Percentiles rank a stretch among this genome's conserved stretches.
These are phyloP conservation scores for Carcharodon carcharias DNA, from an alignment of 2,797 vertebrate species.

Conservation along the genomic window DNA sequence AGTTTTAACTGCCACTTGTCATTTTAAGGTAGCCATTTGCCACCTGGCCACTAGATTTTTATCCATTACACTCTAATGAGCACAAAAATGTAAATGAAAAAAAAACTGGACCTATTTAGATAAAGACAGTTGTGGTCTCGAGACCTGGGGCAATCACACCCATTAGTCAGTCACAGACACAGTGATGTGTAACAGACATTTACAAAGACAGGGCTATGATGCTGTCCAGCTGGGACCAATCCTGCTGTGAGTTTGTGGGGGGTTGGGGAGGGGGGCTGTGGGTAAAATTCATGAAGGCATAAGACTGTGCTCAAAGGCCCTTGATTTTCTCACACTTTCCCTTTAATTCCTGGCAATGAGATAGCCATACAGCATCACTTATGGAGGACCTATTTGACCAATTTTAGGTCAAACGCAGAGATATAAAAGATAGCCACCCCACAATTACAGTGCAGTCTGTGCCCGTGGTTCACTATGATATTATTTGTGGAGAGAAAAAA, in stretches of 20 bases:
- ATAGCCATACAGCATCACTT: background rate
- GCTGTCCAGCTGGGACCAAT: slow-evolving; percentile 35
- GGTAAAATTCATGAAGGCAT: slow-evolving; percentile 24
- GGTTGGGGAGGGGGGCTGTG: background rate
- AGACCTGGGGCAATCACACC: slow-evolving; percentile 32
- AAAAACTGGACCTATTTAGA: slow-evolving; percentile 33
- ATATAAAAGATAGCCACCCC: background rate
- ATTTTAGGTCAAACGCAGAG: slow-evolving; percentile 11
- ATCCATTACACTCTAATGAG: slow-evolving; percentile 36
- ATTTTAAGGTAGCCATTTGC: slow-evolving; percentile 34
- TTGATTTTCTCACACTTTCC: slow-evolving; percentile 20
- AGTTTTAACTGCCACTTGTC: slow-evolving; percentile 35
- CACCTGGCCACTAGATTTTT: slow-evolving; percentile 30
- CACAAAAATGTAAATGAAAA: slow-evolving; percentile 27
- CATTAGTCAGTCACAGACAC: slow-evolving; percentile 36
- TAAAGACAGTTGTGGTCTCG: slow-evolving; percentile 31
- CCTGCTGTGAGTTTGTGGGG: slow-evolving; percentile 15
- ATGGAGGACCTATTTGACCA: background rate
- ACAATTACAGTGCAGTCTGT: background rate
- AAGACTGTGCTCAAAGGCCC: background rate
- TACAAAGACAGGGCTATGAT: slow-evolving; percentile 35
- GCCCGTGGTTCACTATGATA: background rate
- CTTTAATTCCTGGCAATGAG: background rate
- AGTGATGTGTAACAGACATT: slow-evolving; percentile 37
- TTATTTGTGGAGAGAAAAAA: background rate